Conservation (phyloP, 64 coral and sea anemone species). For the Porites australiensis region DNA sequence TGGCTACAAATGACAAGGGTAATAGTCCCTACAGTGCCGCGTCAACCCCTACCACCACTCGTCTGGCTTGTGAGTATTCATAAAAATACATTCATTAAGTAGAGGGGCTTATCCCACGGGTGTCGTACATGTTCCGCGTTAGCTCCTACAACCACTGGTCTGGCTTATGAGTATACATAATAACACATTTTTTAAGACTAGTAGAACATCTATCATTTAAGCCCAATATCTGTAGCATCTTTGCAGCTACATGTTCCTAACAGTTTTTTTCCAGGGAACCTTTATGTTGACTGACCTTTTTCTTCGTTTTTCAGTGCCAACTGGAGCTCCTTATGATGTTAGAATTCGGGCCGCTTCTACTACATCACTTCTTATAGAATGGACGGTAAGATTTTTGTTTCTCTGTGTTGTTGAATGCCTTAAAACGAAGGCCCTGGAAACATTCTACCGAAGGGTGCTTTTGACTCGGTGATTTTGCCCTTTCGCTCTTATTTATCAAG, state of each 20-base stretch:
- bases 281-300: not conserved
- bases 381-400: constrained; percentile 71
- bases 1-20: constrained; percentile 81
- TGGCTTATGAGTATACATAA: constrained; percentile 3
- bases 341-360: constrained; percentile 69
- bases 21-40: constrained; percentile 84
- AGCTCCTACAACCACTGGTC: constrained; percentile 14
- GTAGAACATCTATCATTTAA: not conserved
- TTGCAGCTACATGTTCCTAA: too few species aligned
- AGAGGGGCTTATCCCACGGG: constrained; percentile 73
- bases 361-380: constrained; percentile 80
- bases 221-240: not conserved
- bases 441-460: too few species aligned
- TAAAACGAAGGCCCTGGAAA: not conserved
- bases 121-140: constrained; percentile 74
- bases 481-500: too few species aligned
- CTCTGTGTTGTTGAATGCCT: not conserved
- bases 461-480: too few species aligned
- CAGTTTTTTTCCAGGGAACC: too few species aligned
- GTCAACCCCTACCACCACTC: constrained; percentile 34
- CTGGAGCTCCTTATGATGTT: constrained; percentile 84
- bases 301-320: constrained; percentile 68
- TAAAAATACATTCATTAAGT: not conserved
- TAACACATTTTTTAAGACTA: too few species aligned
- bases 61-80: constrained; percentile 14